Base-by-base conservation (phyloP, 2,797 vertebrate species). In the Sylvilagus floridanus region DNA sequence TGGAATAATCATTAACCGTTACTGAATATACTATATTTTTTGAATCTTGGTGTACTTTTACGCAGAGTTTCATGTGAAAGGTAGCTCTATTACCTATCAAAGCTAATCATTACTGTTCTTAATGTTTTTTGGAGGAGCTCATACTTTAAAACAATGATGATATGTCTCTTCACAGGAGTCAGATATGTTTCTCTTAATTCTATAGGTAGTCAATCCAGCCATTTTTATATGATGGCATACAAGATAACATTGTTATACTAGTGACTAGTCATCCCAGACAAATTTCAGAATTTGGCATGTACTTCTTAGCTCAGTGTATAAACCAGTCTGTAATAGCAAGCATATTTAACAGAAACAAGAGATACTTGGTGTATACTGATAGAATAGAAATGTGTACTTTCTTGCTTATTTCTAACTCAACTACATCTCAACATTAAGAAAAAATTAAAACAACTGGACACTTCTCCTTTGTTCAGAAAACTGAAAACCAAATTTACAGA, bases 361-460 rank as follows among this genome's bases (percentile, higher is more conserved):
- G 83, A 90, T 13, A 72, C 4, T n/a, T 19, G 75, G 19, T 71
- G 16, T 32, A 84, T 93, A 93, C 7, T 52, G 8, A 88, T 1
- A 92, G 66, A 88, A 88, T 1, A 81, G 47, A 84, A 95, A 91
- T n/a, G 26, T 65, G 69, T 11, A 90, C 88, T 57, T 90, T 82
- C 16, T 50, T 88, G 6, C 24, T 85, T 85, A 91, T 63, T 84
- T 26, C 57, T 81, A 91, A 94, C n/a, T 91, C 73, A 93, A 73
- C 85, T 47, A 91, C 12, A 82, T 63, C 65, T 94, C 57, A 66
- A 96, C 92, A 82, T 88, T 77, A 88, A 85, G 71, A 92, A 35
- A 81, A 91, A 83, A 88, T 79, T 68, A 86, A 84, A 92, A 77
- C 62, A 75, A 72, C 2, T 84, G 11, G 28, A 62, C 26, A 83